Base-by-base conservation (phyloP, 2,888 invertebrate genomes). In the Ganaspis brasiliensis region DNA sequence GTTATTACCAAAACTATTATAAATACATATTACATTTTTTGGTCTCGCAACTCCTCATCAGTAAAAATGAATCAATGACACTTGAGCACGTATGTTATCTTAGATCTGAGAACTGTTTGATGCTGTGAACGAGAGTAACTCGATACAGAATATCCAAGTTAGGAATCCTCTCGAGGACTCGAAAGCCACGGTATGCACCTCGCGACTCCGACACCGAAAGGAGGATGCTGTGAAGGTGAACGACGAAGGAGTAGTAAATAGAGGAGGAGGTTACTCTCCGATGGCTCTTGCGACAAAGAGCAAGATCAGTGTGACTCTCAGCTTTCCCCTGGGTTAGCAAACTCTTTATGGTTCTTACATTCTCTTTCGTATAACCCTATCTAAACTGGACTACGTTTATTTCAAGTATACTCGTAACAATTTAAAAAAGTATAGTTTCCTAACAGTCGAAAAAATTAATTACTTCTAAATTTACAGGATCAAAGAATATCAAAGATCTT, bases 251-350 rank as follows among this genome's bases (percentile, higher is more conserved):
- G 76, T 49, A 45, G 72, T 75, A 76, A 73, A 72, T 78, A 80
- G 72, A 75, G 70, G 73, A 72, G 84, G 82, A 84, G 85, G 87
- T 85, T 87, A 85, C 86, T 86, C 88, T 88, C 86, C 82, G 86
- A 87, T 85, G 85, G 86, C 82, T 82, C 79, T 77, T 78, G 81
- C 86, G 87, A 89, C 90, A 89, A 90, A 90, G 89, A 88, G 87
- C 86, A 85, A 89, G 89, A 89, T 90, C 88, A 86, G 87, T 85
- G 88, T 84, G 88, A 89, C 87, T 89, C 87, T 85, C 86, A 84
- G 85, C 78, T 82, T 72, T 88, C 88, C 88, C 88, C 24, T 73
- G 88, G 88, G 87, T 57, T 81, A 71, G 52, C 79, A 80, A 81
- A 77, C 78, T 79, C 80, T 79, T 16, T 63, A 45, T 24, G 81